Base-by-base conservation (phyloP, 2,113 vertebrate genomes). In the Equus przewalskii region DNA sequence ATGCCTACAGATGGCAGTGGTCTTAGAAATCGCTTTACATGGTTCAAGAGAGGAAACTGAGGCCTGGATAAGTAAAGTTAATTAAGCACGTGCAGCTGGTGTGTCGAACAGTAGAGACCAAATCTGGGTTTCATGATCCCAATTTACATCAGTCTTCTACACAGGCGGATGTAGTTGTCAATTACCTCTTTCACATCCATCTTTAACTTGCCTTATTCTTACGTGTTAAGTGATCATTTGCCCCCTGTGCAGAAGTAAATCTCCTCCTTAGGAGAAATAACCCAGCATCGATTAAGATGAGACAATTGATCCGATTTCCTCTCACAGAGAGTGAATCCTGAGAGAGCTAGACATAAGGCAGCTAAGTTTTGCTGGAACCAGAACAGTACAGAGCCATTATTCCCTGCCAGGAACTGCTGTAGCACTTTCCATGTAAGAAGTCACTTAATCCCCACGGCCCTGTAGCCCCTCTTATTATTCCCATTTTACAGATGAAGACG, bases 341-440 rank as follows among this genome's bases (percentile, higher is more conserved):
- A 60, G 76, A 44, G 9, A 5, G 0, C 7, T 11, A 0, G 76
- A 11, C 0, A 1, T 0, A 13, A 26, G 5, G n/a, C 64, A 18
- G 18, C 33, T 46, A 30, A 18, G 1, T n/a, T 21, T 67, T 69
- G 16, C 41, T 4, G 58, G 41, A 80, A 84, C n/a, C 3, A 64
- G 15, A 30, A 72, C 4, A 46, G 4, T 0, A 7, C 1, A n/a
- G 6, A 89, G 56, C 6, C 28, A 33, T 7, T 4, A 11, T 11
- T 16, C 6, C 83, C 26, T 24, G 30, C 22, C 13, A 69, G 36
- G 28, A 56, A 26, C 7, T 11, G 16, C 62, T 4, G 2, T 2
- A 16, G 3, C 13, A 41, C 4, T 14, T 41, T 6, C 75, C 60
- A 36, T 1, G 4, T 3, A 65, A 60, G 51, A 83, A 91, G 67